These are phyloP conservation scores for Paralvinella palmiformis DNA, from an alignment of 1,140 invertebrate species.

Conservation along the genomic window DNA sequence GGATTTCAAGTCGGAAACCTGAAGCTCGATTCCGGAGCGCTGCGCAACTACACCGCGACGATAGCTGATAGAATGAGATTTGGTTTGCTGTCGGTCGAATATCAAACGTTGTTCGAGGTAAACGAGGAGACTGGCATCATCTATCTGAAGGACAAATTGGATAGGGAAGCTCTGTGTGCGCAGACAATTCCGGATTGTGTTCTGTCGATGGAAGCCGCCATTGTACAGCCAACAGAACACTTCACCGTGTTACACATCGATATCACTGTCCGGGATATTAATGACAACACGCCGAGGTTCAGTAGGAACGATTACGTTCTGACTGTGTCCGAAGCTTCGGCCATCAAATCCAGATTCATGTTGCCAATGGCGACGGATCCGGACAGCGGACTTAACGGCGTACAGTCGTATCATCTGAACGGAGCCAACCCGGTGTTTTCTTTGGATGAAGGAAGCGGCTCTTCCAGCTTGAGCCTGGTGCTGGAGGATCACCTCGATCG, in stretches of 20 bases:
- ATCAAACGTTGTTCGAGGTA: constrained; percentile 1
- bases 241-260: constrained; percentile 3
- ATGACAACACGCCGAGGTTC: constrained; percentile 13
- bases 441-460: too few relatives aligned
- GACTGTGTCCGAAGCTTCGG: constrained; percentile 52
- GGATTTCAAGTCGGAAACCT: too few relatives aligned
- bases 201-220: not conserved
- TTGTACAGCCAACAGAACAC: constrained; percentile 2
- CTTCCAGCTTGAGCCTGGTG: too few relatives aligned
- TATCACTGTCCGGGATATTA: constrained; percentile 6
- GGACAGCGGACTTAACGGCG: not conserved
- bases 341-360: constrained; percentile 58
- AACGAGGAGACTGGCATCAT: not conserved
- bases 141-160: not conserved
- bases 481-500: constrained; percentile 61
- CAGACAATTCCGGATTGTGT: not conserved
- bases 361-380: constrained; percentile 6
- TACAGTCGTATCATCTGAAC: constrained; percentile 3
- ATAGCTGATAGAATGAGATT: too few relatives aligned
- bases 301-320: too few relatives aligned
- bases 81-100: too few relatives aligned
- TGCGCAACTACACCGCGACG: too few relatives aligned
- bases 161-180: not conserved
- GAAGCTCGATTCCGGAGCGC: too few relatives aligned
- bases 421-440: too few relatives aligned